Percentiles rank a stretch among this genome's conserved stretches.
Evolutionary conservation across 2,113 vertebrate genomes (phyloP).

Genomic region (Sinocyclocheilus grahami): DNA sequence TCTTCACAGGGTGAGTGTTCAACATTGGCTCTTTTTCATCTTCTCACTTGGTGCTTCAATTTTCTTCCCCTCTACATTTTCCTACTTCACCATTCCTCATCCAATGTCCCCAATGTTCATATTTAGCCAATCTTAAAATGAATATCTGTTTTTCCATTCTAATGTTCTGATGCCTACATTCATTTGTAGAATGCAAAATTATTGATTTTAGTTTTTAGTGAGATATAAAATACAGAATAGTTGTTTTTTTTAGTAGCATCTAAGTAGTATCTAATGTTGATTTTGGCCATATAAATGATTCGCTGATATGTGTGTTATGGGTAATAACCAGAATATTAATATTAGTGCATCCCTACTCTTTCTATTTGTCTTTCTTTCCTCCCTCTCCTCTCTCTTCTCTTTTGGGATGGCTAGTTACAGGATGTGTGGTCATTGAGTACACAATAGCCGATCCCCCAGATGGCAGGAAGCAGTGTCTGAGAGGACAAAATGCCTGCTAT

Average conservation of each 20-base stretch:
- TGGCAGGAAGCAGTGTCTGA: constrained; percentile 85
- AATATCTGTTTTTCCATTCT: too few relatives aligned
- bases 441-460: constrained; percentile 88
- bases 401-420: constrained; percentile 72
- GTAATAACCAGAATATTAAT: background rate
- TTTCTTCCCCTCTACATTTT: constrained; percentile 12
- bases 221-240: too few relatives aligned
- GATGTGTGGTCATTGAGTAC: constrained; percentile 76
- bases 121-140: background rate
- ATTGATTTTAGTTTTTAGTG: too few relatives aligned
- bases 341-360: constrained; percentile 9
- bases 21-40: constrained; percentile 46
- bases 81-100: constrained; percentile 45
- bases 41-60: constrained; percentile 37
- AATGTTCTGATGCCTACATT: too few relatives aligned
- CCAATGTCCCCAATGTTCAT: background rate
- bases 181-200: too few relatives aligned
- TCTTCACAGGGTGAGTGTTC: constrained; percentile 94
- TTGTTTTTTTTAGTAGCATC: too few relatives aligned
- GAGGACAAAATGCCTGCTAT: constrained; percentile 76
- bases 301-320: background rate
- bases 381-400: constrained; percentile 25
- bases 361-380: constrained; percentile 52
- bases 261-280: background rate
- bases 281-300: background rate